Evolutionary conservation across 2,797 vertebrate species (phyloP).

Genomic region (Myotis pilosus): DNA sequence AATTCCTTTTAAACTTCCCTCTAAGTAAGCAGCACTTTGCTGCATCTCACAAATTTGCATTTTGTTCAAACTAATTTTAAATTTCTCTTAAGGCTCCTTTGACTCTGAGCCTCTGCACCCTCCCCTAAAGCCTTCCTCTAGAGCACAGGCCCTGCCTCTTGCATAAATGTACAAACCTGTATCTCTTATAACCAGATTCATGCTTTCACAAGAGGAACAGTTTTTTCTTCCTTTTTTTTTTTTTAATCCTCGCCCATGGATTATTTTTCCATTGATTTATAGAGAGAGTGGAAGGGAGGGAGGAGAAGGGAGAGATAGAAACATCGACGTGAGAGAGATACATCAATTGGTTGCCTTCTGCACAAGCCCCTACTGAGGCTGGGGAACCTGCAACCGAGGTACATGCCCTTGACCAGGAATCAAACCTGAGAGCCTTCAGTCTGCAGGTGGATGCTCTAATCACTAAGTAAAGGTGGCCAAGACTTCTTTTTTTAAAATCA

Average conservation of each 20-base stretch:
- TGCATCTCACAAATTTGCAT: not conserved
- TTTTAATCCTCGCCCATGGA: not conserved
- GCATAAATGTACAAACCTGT: not conserved
- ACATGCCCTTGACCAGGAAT: no score
- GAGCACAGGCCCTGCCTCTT: not conserved
- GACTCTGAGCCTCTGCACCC: not conserved
- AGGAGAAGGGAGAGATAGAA: no score
- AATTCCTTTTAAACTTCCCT: not conserved
- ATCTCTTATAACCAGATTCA: not conserved
- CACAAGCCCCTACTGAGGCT: no score
- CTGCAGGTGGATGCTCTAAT: no score
- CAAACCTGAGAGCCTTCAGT: no score
- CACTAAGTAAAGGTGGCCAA: no score
- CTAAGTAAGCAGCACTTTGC: not conserved
- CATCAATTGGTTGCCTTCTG: no score
- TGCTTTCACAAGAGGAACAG: not conserved
- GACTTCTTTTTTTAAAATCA: not conserved
- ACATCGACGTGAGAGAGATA: no score
- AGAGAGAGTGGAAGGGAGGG: no score
- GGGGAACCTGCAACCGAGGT: no score
- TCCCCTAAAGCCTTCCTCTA: not conserved
- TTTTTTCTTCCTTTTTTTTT: not conserved
- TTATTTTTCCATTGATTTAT: no score
- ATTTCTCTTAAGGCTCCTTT: constrained; percentile 21
- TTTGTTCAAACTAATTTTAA: not conserved